phyloP scores from a whole-genome alignment of 2,113 vertebrate genomes.

The Callocephalon fimbriatum region DNA sequence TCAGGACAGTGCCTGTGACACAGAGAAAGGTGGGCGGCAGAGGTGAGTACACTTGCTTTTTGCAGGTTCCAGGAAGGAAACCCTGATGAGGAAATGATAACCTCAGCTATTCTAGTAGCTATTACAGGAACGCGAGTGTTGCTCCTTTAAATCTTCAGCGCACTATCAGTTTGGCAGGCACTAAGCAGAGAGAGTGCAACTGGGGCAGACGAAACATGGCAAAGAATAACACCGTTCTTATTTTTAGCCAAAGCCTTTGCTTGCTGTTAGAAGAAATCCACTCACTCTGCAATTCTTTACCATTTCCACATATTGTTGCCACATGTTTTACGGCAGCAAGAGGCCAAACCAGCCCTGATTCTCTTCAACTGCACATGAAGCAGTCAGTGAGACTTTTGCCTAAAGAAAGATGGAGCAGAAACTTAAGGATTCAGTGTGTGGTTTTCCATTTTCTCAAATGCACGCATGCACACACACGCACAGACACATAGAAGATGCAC shows the following conservation, averaged over 20 bases:
- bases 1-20: neutral
- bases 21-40: neutral
- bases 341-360: neutral
- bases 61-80: neutral
- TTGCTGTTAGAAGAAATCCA: neutral
- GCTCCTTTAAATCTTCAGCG: constrained; percentile 50
- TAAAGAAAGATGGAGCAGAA: neutral
- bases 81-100: neutral
- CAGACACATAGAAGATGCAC: neutral
- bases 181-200: neutral
- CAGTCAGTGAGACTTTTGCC: neutral
- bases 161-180: constrained; percentile 19
- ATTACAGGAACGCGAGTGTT: neutral
- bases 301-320: neutral
- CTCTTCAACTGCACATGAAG: neutral
- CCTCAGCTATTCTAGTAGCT: neutral
- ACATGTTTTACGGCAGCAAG: neutral
- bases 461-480: rapidly evolving
- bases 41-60: neutral
- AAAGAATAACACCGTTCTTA: constrained; percentile 23
- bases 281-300: neutral
- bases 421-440: neutral
- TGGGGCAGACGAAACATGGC: constrained; percentile 40
- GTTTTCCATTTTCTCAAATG: neutral
- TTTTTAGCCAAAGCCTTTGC: constrained; percentile 42